Evolutionary conservation across 2,113 vertebrate genomes (phyloP).

Genomic region (Nothoprocta perdicaria): DNA sequence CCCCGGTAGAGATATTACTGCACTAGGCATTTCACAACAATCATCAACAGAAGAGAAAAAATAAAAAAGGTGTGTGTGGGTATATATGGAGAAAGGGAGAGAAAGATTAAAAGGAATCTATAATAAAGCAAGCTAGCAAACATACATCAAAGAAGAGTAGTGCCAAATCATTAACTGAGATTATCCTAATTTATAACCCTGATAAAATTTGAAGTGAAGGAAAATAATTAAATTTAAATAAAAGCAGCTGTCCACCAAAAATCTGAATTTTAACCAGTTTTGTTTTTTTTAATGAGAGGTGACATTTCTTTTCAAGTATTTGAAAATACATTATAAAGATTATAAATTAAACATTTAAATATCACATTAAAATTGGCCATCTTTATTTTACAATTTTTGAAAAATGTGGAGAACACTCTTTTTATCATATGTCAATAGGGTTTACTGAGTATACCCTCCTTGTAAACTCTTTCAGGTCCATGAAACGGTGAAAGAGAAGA

Average conservation of each 20-base stretch:
- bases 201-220: background rate
- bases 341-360: background rate
- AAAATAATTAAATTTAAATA: background rate
- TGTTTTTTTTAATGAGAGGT: background rate
- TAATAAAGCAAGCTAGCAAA: background rate
- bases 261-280: background rate
- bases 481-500: background rate
- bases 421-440: background rate
- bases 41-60: accelerated
- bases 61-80: accelerated
- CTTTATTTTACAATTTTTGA: background rate
- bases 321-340: background rate
- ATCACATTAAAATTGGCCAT: background rate
- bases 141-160: background rate
- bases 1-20: background rate
- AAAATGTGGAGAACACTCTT: background rate
- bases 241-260: background rate
- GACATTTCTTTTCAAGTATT: background rate
- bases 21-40: background rate
- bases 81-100: background rate
- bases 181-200: background rate
- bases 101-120: background rate
- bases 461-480: background rate
- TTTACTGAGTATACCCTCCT: background rate
- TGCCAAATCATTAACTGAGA: background rate